phyloP scores from a whole-genome alignment of 2,797 vertebrate species.

The Hypotaenidia philippensis region DNA sequence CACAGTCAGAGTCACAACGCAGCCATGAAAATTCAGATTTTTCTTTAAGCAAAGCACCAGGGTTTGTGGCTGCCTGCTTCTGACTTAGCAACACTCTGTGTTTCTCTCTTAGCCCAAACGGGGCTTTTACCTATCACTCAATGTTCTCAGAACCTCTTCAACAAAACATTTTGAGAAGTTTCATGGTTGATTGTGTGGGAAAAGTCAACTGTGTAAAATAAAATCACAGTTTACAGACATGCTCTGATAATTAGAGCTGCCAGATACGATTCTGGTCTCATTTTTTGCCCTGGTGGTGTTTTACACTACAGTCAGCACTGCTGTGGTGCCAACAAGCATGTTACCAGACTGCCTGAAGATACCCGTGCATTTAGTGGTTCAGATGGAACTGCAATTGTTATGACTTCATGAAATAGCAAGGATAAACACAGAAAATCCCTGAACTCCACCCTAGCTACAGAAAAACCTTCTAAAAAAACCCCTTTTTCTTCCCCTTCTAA shows the following conservation, averaged over 20 bases:
- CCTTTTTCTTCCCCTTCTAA: not conserved
- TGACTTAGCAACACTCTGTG: not conserved
- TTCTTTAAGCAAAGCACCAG: not conserved
- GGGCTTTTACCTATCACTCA: accelerated
- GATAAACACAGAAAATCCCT: not conserved
- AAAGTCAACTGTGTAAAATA: not conserved
- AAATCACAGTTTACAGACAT: accelerated
- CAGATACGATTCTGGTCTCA: not conserved
- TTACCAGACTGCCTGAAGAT: not conserved
- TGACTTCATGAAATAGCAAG: not conserved
- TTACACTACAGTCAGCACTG: not conserved
- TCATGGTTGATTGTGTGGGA: not conserved
- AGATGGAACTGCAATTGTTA: not conserved
- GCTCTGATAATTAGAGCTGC: not conserved
- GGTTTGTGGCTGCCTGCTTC: not conserved
- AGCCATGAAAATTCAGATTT: not conserved
- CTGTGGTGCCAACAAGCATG: not conserved
- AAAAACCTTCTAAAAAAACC: not conserved
- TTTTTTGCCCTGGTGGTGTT: not conserved
- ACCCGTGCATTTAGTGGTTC: not conserved
- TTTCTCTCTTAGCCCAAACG: not conserved
- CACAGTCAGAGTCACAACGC: not conserved
- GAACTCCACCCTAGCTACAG: not conserved
- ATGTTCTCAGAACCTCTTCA: not conserved
- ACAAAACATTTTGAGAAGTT: not conserved